Base-by-base conservation (phyloP, 1,140 invertebrate species). In the Sycophila sp. region DNA sequence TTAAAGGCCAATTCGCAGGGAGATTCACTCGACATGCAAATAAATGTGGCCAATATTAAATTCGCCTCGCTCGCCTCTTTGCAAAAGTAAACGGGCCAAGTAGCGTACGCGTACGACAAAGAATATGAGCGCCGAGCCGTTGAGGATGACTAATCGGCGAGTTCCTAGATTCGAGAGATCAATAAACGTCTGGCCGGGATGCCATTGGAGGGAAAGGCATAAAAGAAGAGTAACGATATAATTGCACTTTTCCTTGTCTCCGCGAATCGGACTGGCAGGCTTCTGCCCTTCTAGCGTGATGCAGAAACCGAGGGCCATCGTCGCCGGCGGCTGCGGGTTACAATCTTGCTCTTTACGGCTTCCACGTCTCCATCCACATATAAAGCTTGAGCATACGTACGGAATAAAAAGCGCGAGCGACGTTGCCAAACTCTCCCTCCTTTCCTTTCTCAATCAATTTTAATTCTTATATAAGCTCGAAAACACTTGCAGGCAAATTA, bases 141-240 rank as follows among this genome's bases (percentile, higher is more conserved):
- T 24, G 70, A 70, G 73, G 75, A 77, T 77, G 70, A 77, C 73
- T 77, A 77, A 77, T 77, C 72, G 60, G 47, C 53, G 22, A 70
- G 64, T 70, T 70, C 28, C 69, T 64, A 70, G 68, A 72, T 59
- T 60, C 32, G 66, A 42, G 17, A 56, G 51, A 76, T 76, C 73
- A 60, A 76, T 75, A 74, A 75, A 72, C 63, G 67, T 42, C 68
- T 40, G 26, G 24, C 36, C 36, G 62, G 17, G 30, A 63, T 66
- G 40, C 58, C 36, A 74, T 73, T 76, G 71, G 73, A 40, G 51
- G 17, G 15, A 73, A 73, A 68, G 47, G 69, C 62, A 69, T 73
- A 73, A 74, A 76, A 51, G 58, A 72, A 70, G 26, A 73, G 66
- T 74, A 75, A 73, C 71, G 75, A 69, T 72, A 72, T 76, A 74